phyloP scores from a whole-genome alignment of 2,888 invertebrate genomes.

The Callinectes sapidus region DNA sequence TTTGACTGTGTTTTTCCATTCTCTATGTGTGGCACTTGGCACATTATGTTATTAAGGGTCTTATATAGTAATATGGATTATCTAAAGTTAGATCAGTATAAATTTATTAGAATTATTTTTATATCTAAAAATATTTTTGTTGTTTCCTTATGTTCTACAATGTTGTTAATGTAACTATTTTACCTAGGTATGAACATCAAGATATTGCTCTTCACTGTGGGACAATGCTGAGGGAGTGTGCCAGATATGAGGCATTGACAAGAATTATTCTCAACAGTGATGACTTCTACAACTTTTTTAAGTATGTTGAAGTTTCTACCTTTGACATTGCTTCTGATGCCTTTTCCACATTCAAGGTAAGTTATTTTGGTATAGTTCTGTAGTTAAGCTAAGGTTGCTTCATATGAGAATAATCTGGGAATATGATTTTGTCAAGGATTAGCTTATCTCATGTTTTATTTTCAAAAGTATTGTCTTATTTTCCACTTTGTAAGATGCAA shows the following conservation, averaged over 20 bases:
- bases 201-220: slow-evolving; percentile 99
- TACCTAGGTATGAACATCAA: slow-evolving; percentile 93
- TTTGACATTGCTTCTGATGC: slow-evolving; percentile 99
- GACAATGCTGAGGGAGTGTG: slow-evolving; percentile 98
- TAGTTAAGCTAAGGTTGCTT: neutral
- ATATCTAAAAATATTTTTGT: neutral
- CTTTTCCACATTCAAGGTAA: slow-evolving; percentile 99
- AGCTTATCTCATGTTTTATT: neutral
- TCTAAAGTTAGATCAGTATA: too few relatives aligned
- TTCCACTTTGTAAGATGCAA: too few relatives aligned
- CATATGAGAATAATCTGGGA: neutral
- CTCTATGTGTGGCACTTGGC: too few relatives aligned
- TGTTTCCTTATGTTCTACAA: neutral
- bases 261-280: slow-evolving; percentile 98
- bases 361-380: neutral
- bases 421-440: neutral
- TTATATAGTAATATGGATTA: too few relatives aligned
- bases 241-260: slow-evolving; percentile 97
- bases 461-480: neutral
- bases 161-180: neutral
- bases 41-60: too few relatives aligned
- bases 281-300: slow-evolving; percentile 99
- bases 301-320: slow-evolving; percentile 99
- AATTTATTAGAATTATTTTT: too few relatives aligned
- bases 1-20: too few relatives aligned